Evolutionary conservation across 2,888 invertebrate genomes (phyloP), one percentile per base, ranked within the genome.

Genomic region (Leucoma salicis): DNA sequence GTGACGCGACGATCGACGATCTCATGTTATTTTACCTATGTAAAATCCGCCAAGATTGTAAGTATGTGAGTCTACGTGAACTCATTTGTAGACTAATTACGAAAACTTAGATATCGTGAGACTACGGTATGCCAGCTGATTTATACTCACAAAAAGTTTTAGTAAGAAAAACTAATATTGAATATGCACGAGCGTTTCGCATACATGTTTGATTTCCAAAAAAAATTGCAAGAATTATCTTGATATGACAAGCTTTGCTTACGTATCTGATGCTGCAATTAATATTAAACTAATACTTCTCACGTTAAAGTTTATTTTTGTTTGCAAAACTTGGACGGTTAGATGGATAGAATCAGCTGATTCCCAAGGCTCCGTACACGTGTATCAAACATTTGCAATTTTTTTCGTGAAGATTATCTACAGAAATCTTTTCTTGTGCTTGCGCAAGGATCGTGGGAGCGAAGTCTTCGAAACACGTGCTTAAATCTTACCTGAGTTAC

Each of bases 361-460:
- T 82, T 78, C 80, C 70, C 78, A 82, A 70, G 75, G 67, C 53
- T 65, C 66, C 47, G 58, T 70, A 74, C 79, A 82, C 78, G 79
- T 81, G 83, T 73, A 64, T 69, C 58, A 70, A 69, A 65, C 66
- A 13, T 71, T 69, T 74, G 80, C 78, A 61, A 71, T 74, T 78
- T 82, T 76, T 81, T 73, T 66, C 46, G 41, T 46, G 38, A 57
- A 63, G 63, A 70, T 70, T 57, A 66, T 65, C 63, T 55, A 53
- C 66, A 54, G 73, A 79, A 78, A 77, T 58, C 58, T 66, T 69
- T 69, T 70, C 53, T 42, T 59, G 47, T 53, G 67, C 72, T 83
- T 82, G 74, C 74, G 74, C 74, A 81, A 78, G 68, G 65, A 67
- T 50, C 83, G 84, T 84, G 84, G 79, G 82, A 84, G 82, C 60